Evolutionary conservation across 2,888 invertebrate species (phyloP).

Genomic region (Synanthedon formicaeformis): DNA sequence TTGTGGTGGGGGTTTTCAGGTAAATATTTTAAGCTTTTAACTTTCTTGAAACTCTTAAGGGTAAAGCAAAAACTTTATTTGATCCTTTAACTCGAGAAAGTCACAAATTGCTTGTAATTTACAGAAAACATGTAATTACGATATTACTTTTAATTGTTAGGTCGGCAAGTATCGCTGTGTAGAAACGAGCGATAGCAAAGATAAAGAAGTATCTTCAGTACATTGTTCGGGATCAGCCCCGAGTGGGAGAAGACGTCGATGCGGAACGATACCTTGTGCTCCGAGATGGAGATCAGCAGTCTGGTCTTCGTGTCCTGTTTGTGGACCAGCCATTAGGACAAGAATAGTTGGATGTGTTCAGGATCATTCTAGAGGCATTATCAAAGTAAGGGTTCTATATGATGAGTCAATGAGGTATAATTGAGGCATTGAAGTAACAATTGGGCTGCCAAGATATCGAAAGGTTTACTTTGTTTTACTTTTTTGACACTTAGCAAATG

Average conservation of each 20-base stretch:
- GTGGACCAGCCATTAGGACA: conserved; percentile 80
- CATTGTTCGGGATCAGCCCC: conserved; percentile 72
- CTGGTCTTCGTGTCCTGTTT: conserved; percentile 84
- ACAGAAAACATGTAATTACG: background rate
- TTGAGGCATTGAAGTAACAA: no score
- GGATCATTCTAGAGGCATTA: conserved; percentile 57
- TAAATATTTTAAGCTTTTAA: conserved; percentile 13
- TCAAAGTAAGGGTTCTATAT: conserved; percentile 31
- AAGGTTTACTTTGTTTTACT: no score
- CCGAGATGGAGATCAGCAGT: conserved; percentile 83
- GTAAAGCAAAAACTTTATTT: no score
- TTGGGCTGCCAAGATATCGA: no score
- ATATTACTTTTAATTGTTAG: conserved; percentile 40
- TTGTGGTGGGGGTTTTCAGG: conserved; percentile 85
- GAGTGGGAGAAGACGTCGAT: conserved; percentile 68
- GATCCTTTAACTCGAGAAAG: no score
- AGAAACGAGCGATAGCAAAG: conserved; percentile 67
- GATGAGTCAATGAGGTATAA: background rate
- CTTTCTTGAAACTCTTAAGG: no score
- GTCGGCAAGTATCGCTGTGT: conserved; percentile 79
- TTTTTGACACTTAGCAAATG: no score
- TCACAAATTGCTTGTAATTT: no score
- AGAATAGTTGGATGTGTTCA: conserved; percentile 82
- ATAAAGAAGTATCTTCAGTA: conserved; percentile 69
- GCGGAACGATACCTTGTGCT: conserved; percentile 84